Percentiles rank a stretch among this genome's conserved stretches.
These are phyloP conservation scores for Gouania willdenowi DNA, from an alignment of 2,797 vertebrate species.

Conservation along the genomic window DNA sequence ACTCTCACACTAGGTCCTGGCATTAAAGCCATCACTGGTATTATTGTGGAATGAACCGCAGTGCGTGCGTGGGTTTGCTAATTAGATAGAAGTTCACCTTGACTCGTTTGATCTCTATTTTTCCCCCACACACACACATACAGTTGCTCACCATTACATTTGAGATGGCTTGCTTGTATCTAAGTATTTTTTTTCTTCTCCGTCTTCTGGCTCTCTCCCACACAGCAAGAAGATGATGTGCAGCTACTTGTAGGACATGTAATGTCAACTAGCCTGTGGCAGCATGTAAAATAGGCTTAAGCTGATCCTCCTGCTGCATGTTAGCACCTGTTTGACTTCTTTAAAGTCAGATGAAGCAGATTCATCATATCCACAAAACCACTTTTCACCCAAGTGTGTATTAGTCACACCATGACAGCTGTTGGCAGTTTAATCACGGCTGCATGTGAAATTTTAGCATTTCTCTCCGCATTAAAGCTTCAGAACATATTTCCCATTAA, in stretches of 20 bases:
- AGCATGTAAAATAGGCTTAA: conserved; percentile 54
- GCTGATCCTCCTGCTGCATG: conserved; percentile 43
- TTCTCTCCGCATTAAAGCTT: no score
- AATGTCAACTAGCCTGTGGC: conserved; percentile 58
- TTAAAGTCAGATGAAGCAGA: conserved; percentile 35
- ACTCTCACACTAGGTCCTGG: conserved; percentile 22
- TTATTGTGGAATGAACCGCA: conserved; percentile 25
- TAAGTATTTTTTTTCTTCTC: conserved; percentile 13
- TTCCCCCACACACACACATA: not conserved
- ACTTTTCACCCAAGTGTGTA: conserved; percentile 13
- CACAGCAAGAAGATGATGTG: conserved; percentile 36
- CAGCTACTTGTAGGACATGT: conserved; percentile 59
- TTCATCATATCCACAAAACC: conserved; percentile 32
- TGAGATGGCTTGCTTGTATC: conserved; percentile 12
- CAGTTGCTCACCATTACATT: conserved; percentile 13
- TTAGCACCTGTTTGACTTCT: conserved; percentile 48
- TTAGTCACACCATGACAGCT: conserved; percentile 16
- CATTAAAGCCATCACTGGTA: conserved; percentile 28
- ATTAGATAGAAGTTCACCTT: conserved; percentile 24
- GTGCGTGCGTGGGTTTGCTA: conserved; percentile 21
- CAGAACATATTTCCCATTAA: no score
- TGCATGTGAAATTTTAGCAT: not conserved
- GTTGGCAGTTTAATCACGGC: conserved; percentile 1
- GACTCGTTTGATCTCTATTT: conserved; percentile 26
- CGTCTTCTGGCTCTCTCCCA: not conserved